Conservation (phyloP, 1,140 invertebrate genomes). For the Drosophila pachea region DNA sequence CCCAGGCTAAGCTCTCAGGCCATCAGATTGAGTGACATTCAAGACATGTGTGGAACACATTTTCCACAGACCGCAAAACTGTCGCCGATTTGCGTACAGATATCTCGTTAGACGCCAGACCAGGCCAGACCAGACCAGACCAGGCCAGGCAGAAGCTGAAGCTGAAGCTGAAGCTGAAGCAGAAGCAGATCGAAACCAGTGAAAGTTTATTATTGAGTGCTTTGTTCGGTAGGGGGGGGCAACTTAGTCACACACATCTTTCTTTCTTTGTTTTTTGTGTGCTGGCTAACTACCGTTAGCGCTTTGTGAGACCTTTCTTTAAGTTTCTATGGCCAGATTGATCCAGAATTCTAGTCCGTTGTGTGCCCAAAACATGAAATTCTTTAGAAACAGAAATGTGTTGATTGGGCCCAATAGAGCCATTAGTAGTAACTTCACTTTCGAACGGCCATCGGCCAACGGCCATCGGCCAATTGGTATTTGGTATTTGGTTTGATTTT, state of each 20-base stretch:
- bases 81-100: slow-evolving; percentile 36
- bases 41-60: slow-evolving; percentile 5
- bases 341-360: slow-evolving; percentile 49
- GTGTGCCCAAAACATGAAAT: neutral
- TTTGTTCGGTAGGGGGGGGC: neutral
- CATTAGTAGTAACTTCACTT: slow-evolving; percentile 30
- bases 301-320: too few species aligned
- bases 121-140: too few species aligned
- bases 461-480: neutral
- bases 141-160: too few species aligned
- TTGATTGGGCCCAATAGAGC: neutral
- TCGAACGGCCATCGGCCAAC: slow-evolving; percentile 40
- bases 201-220: slow-evolving; percentile 69
- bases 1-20: neutral
- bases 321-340: slow-evolving; percentile 48
- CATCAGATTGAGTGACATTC: slow-evolving; percentile 13
- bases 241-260: slow-evolving; percentile 1
- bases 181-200: slow-evolving; percentile 67
- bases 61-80: neutral
- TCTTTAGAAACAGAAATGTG: neutral
- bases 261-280: too few species aligned
- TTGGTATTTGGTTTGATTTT: too few species aligned
- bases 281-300: slow-evolving; percentile 29
- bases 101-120: slow-evolving; percentile 34
- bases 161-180: too few species aligned